These are phyloP conservation scores for Paedocypris sp. DNA, from an alignment of 2,113 vertebrate genomes.

Conservation along the genomic window DNA sequence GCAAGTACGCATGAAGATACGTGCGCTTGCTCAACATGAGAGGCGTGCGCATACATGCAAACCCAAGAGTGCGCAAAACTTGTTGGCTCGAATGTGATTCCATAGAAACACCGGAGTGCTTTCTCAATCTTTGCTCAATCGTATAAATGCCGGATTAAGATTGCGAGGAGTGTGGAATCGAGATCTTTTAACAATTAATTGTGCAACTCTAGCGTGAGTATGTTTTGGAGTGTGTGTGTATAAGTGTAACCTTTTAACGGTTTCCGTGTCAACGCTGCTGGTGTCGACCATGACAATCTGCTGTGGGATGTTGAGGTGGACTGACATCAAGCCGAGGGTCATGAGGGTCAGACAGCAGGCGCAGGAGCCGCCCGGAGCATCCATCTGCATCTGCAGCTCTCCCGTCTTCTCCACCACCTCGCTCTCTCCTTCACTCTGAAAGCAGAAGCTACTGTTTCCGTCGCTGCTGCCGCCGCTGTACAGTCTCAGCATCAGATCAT, in stretches of 20 bases:
- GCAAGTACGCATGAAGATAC: too few relatives aligned
- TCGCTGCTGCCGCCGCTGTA: conserved; percentile 49
- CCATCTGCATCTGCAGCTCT: conserved; percentile 69
- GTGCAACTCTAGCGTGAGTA: background rate
- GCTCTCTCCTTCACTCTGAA: conserved; percentile 50
- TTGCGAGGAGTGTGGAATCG: too few relatives aligned
- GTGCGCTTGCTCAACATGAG: too few relatives aligned
- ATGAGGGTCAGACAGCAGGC: conserved; percentile 68
- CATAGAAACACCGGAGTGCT: too few relatives aligned
- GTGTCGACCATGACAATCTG: conserved; percentile 77
- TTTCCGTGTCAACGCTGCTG: conserved; percentile 75
- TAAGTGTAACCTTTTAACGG: conserved; percentile 62
- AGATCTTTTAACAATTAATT: too few relatives aligned
- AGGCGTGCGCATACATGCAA: too few relatives aligned
- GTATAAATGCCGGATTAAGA: too few relatives aligned
- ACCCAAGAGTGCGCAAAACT: too few relatives aligned
- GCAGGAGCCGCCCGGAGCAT: conserved; percentile 77
- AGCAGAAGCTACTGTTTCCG: conserved; percentile 48
- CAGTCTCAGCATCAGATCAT: conserved; percentile 67
- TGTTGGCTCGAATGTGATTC: too few relatives aligned
- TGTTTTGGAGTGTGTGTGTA: background rate
- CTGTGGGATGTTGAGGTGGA: background rate
- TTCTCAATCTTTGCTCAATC: too few relatives aligned
- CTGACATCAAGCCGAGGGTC: conserved; percentile 69
- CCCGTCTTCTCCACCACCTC: conserved; percentile 34